Conservation (phyloP, 2,797 vertebrate species). For the Sebastes hubbsi region DNA sequence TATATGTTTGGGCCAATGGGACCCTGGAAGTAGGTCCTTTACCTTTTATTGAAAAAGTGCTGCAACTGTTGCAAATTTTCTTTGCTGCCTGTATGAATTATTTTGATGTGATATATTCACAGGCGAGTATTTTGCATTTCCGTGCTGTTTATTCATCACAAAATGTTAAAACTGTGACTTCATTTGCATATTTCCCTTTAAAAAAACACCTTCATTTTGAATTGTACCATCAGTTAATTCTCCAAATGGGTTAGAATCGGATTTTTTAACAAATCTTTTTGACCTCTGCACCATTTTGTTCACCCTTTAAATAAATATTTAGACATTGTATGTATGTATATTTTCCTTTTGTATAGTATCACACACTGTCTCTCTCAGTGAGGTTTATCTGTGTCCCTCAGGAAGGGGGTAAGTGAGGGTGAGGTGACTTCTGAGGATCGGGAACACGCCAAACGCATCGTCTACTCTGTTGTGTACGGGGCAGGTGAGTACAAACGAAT, state of each 20-base stretch:
- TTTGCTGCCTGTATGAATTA: too few species aligned
- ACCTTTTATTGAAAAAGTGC: too few species aligned
- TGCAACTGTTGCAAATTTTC: too few species aligned
- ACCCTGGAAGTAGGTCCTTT: too few species aligned
- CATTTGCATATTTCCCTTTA: neutral
- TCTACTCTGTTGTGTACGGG: slow-evolving; percentile 92
- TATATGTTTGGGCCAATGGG: too few species aligned
- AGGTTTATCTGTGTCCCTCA: slow-evolving; percentile 51
- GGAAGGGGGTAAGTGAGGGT: slow-evolving; percentile 84
- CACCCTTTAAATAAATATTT: neutral
- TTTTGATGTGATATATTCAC: too few species aligned
- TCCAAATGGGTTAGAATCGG: neutral
- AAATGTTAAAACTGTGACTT: neutral
- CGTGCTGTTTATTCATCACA: too few species aligned
- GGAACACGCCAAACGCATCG: slow-evolving; percentile 89
- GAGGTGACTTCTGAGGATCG: slow-evolving; percentile 83
- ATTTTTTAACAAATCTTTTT: neutral
- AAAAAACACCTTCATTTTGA: neutral
- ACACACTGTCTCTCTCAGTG: neutral
- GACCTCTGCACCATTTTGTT: neutral
- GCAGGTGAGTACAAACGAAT: slow-evolving; percentile 82
- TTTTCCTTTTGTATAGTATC: neutral
- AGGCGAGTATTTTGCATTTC: too few species aligned
- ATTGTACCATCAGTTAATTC: neutral
- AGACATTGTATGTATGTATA: neutral